phyloP scores from a whole-genome alignment of 1,140 invertebrate genomes.

The Drosophila trapezifrons region DNA sequence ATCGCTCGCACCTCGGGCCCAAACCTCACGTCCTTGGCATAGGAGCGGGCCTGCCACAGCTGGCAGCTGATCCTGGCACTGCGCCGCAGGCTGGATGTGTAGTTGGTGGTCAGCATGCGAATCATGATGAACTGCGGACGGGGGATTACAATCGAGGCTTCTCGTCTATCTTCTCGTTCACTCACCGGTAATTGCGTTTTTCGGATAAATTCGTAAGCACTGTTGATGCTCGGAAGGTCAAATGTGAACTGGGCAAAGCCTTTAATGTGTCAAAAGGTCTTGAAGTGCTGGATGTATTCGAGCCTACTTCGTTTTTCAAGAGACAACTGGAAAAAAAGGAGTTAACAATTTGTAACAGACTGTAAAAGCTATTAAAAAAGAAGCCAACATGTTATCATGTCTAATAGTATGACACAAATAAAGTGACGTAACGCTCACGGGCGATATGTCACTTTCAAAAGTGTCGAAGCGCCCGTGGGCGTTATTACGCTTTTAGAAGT shows the following conservation, averaged over 20 bases:
- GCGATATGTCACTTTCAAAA: too few species aligned
- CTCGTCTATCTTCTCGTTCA: not conserved
- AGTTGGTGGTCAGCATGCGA: conserved; percentile 38
- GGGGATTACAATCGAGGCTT: not conserved
- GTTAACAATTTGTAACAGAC: too few species aligned
- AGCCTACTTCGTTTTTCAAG: not conserved
- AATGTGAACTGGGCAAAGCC: conserved; percentile 8
- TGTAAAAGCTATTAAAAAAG: too few species aligned
- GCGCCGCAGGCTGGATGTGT: conserved; percentile 3
- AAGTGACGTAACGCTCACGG: too few species aligned
- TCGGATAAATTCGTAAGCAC: not conserved
- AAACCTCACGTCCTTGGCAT: conserved; percentile 98
- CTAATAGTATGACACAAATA: too few species aligned
- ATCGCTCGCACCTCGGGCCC: conserved; percentile 97
- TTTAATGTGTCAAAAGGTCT: not conserved
- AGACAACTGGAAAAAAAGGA: not conserved
- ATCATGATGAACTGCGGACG: conserved; percentile 28
- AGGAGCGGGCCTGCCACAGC: conserved; percentile 29
- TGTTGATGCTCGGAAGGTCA: conserved; percentile 16
- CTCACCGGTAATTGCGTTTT: not conserved
- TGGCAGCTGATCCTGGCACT: conserved; percentile 8
- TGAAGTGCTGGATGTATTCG: not conserved
- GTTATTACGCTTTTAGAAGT: too few species aligned
- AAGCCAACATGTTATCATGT: too few species aligned
- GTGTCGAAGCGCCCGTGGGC: too few species aligned